A percentile compares a stretch with the other conserved stretches of the same genome.
Conservation (phyloP, 1,140 invertebrate genomes). For the Zaprionus taronus region DNA sequence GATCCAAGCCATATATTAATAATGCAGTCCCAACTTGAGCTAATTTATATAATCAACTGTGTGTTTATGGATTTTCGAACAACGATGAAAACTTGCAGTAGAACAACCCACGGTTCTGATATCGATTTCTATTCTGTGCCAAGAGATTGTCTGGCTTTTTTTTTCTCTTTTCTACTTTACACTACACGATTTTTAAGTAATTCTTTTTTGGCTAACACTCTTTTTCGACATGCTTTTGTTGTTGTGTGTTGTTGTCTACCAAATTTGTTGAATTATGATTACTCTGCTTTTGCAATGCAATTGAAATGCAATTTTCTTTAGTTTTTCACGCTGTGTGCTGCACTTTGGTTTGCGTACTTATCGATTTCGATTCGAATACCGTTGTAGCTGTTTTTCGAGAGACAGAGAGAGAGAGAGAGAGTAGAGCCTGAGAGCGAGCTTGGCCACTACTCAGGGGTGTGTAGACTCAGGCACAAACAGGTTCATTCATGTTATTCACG, state of each 20-base stretch:
- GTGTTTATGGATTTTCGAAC: constrained; percentile 3
- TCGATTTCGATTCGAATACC: constrained; percentile 80
- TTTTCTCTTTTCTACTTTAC: constrained; percentile 16
- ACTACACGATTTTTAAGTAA: constrained; percentile 41
- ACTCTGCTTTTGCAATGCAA: constrained; percentile 15
- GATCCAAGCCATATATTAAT: neutral
- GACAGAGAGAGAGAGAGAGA: neutral
- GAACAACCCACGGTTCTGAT: constrained; percentile 15
- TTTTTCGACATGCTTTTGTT: constrained; percentile 68
- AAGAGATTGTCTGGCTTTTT: neutral
- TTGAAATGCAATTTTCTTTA: constrained; percentile 36
- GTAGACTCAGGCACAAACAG: constrained; percentile 1
- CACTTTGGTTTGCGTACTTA: constrained; percentile 67
- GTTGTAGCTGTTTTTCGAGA: constrained; percentile 56
- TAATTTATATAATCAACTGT: constrained; percentile 39
- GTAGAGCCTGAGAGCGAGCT: constrained; percentile 5
- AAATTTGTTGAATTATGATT: constrained; percentile 11
- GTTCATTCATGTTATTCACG: constrained; percentile 64
- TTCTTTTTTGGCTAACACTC: constrained; percentile 70
- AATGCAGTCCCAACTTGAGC: constrained; percentile 15
- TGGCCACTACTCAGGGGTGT: constrained; percentile 22
- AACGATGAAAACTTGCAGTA: constrained; percentile 41
- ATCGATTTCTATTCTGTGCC: constrained; percentile 41
- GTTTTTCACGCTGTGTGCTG: constrained; percentile 28
- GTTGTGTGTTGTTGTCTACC: constrained; percentile 19